A percentile compares a stretch with the other conserved stretches of the same genome.
phyloP scores from a whole-genome alignment of 2,888 invertebrate species.

The Trichacis sp. region DNA sequence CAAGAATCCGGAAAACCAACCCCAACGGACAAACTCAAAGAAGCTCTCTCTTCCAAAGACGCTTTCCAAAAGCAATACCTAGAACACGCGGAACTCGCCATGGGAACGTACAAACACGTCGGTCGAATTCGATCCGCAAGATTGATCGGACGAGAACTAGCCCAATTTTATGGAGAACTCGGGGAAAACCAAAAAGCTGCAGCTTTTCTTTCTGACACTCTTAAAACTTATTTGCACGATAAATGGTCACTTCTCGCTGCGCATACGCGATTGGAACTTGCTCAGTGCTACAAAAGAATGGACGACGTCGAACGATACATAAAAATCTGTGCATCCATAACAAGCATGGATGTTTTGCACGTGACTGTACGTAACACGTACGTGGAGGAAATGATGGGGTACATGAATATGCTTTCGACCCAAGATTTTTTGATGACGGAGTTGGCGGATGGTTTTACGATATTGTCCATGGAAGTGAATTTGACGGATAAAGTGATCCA shows the following conservation, averaged over 20 bases:
- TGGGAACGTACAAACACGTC: slow-evolving; percentile 97
- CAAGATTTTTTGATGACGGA: slow-evolving; percentile 71
- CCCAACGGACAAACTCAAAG: slow-evolving; percentile 88
- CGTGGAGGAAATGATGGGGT: slow-evolving; percentile 85
- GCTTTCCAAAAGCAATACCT: slow-evolving; percentile 91
- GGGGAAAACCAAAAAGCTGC: slow-evolving; percentile 91
- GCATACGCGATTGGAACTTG: slow-evolving; percentile 85
- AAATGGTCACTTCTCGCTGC: slow-evolving; percentile 88
- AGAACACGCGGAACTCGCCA: slow-evolving; percentile 93
- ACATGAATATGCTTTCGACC: slow-evolving; percentile 71
- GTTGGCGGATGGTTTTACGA: slow-evolving; percentile 72
- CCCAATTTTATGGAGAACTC: slow-evolving; percentile 88
- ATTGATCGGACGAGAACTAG: slow-evolving; percentile 88
- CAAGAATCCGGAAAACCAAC: slow-evolving; percentile 70
- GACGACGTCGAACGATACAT: slow-evolving; percentile 82
- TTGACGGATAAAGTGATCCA: slow-evolving; percentile 74
- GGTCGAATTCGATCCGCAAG: slow-evolving; percentile 83
- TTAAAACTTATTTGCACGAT: slow-evolving; percentile 88
- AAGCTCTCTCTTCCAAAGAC: slow-evolving; percentile 89
- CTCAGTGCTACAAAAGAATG: slow-evolving; percentile 86
- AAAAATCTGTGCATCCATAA: slow-evolving; percentile 83
- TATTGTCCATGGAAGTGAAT: slow-evolving; percentile 72
- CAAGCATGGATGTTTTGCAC: slow-evolving; percentile 81
- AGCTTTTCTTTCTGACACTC: slow-evolving; percentile 86
- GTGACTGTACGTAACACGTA: slow-evolving; percentile 81